Evolutionary conservation across 2,888 invertebrate genomes (phyloP).

Genomic region (Parnassius orleans): DNA sequence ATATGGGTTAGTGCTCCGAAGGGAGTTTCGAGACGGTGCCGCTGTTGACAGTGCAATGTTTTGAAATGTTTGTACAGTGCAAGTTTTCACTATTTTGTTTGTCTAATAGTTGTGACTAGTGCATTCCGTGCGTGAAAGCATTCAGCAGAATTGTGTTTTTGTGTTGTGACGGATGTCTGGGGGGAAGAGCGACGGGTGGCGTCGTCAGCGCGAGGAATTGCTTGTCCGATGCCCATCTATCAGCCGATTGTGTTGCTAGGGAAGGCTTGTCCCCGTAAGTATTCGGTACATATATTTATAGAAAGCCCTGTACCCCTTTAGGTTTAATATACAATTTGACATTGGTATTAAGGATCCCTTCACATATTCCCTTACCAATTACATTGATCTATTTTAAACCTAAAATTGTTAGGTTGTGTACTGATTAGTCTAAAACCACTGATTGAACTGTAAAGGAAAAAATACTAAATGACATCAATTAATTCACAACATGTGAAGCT

Average conservation of each 20-base stretch:
- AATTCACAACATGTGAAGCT: slow-evolving; percentile 1
- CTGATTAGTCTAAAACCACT: background rate
- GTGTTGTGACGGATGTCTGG: slow-evolving; percentile 56
- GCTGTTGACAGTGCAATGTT: slow-evolving; percentile 57
- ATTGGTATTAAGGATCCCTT: too few relatives aligned
- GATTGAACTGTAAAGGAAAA: slow-evolving; percentile 6
- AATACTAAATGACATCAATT: slow-evolving; percentile 6
- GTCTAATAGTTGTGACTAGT: slow-evolving; percentile 45
- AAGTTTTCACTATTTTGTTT: slow-evolving; percentile 61
- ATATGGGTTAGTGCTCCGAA: slow-evolving; percentile 74
- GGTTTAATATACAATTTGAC: too few relatives aligned
- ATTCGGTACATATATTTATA: slow-evolving; percentile 15
- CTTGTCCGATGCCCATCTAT: slow-evolving; percentile 6
- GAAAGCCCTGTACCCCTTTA: background rate
- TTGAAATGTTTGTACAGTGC: slow-evolving; percentile 52
- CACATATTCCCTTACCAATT: too few relatives aligned
- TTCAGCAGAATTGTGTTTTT: slow-evolving; percentile 60
- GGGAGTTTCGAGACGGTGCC: slow-evolving; percentile 57
- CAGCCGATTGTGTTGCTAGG: slow-evolving; percentile 21
- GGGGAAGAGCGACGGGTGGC: slow-evolving; percentile 15
- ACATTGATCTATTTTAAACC: too few relatives aligned
- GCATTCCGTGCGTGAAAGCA: slow-evolving; percentile 60
- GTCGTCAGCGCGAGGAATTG: slow-evolving; percentile 18
- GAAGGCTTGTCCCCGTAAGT: slow-evolving; percentile 32
- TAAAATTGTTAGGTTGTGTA: too few relatives aligned